Evolutionary conservation across 2,113 vertebrate species (phyloP).

Genomic region (Tyrannus savana): DNA sequence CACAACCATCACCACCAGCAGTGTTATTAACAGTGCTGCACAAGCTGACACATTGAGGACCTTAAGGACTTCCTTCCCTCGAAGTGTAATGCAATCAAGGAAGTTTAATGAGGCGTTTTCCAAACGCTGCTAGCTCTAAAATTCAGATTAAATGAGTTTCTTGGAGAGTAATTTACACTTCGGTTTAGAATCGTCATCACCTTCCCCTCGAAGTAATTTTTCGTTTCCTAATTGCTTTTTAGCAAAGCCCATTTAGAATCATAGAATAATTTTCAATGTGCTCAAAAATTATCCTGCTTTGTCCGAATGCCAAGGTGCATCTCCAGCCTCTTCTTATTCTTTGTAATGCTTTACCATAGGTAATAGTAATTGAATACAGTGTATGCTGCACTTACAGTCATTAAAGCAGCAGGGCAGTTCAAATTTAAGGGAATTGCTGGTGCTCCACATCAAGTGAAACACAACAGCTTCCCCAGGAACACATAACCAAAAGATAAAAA

Average conservation of each 20-base stretch:
- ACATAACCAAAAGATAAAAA: not conserved
- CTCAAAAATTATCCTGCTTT: not conserved
- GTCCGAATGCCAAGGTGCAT: constrained; percentile 14
- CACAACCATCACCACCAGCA: not conserved
- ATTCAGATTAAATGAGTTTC: not conserved
- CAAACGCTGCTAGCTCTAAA: not conserved
- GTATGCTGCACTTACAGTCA: not conserved
- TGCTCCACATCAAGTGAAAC: not conserved
- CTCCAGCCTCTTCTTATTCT: not conserved
- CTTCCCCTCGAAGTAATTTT: not conserved
- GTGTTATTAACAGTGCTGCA: not conserved
- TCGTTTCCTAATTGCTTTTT: not conserved
- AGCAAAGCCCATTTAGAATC: not conserved
- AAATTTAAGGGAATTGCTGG: not conserved
- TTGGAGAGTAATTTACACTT: not conserved
- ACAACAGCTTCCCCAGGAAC: not conserved
- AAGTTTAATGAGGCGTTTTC: not conserved
- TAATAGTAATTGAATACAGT: not conserved
- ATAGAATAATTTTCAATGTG: not conserved
- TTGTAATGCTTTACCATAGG: not conserved
- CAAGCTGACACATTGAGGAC: not conserved
- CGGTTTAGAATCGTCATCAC: not conserved
- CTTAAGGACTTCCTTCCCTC: not conserved
- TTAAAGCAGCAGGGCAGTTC: not conserved
- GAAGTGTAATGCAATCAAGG: not conserved